Percentiles rank a stretch among this genome's conserved stretches.
Evolutionary conservation across 2,797 vertebrate species (phyloP).

Genomic region (Eulemur rubriventer): DNA sequence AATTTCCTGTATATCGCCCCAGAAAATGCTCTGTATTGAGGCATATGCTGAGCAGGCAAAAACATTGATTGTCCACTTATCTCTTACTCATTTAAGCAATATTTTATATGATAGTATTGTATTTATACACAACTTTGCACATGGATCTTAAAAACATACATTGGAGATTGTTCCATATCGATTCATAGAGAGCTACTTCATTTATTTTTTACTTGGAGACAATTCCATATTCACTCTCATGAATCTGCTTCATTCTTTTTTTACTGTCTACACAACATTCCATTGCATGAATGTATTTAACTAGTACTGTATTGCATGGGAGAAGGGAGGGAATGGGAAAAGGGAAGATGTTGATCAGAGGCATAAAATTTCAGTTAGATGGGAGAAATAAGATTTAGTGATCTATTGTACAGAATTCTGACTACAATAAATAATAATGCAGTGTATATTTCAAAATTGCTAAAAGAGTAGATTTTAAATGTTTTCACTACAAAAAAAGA

Average conservation of each 20-base stretch:
- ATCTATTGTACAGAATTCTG: not conserved
- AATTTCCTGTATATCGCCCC: not conserved
- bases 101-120: not conserved
- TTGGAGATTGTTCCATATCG: not conserved
- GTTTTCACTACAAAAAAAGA: not conserved
- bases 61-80: not conserved
- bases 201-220: slow-evolving; percentile 29
- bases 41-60: not conserved
- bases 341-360: not conserved
- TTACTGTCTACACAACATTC: not conserved
- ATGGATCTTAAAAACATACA: slow-evolving; percentile 13
- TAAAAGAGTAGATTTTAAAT: not conserved
- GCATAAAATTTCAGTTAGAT: not conserved
- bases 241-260: not conserved
- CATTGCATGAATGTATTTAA: slow-evolving; percentile 12
- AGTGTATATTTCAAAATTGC: not conserved
- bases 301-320: not conserved
- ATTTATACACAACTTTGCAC: not conserved
- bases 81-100: not conserved
- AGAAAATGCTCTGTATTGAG: slow-evolving; percentile 2
- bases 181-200: not conserved
- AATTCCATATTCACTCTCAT: not conserved
- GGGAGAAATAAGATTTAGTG: not conserved
- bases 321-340: not conserved
- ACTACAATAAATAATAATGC: not conserved